Evolutionary conservation across 2,888 invertebrate genomes (phyloP).

Genomic region (Gasteruption jaculator): DNA sequence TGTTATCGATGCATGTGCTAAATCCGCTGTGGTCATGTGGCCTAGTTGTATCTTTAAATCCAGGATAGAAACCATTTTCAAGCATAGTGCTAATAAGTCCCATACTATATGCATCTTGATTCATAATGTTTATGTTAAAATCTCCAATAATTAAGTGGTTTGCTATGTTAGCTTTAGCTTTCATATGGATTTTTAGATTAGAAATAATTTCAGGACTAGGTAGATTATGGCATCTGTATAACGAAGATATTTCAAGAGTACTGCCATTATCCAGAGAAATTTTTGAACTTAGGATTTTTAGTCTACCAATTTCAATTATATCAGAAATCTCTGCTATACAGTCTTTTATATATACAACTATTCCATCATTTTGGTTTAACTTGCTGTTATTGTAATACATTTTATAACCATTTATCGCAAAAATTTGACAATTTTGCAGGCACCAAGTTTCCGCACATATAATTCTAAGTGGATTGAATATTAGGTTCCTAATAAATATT

Average conservation of each 20-base stretch:
- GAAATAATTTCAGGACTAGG: background rate
- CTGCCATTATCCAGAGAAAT: background rate
- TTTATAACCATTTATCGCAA: conserved; percentile 2
- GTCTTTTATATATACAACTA: conserved; percentile 4
- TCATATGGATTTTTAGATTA: conserved; percentile 5
- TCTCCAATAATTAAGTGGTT: conserved; percentile 4
- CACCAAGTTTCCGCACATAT: conserved; percentile 10
- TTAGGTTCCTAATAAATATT: conserved; percentile 5
- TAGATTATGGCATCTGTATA: conserved; percentile 9
- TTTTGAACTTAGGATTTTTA: background rate
- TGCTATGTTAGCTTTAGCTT: background rate
- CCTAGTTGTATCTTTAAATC: no score
- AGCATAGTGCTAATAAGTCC: no score
- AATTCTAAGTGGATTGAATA: conserved; percentile 1
- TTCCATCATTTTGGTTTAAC: conserved; percentile 9
- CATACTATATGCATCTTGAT: no score
- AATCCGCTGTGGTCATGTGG: no score
- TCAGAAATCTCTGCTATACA: background rate
- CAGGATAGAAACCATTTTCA: no score
- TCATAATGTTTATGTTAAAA: conserved; percentile 9
- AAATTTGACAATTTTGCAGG: background rate
- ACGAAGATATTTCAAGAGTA: background rate
- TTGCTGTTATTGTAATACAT: conserved; percentile 10
- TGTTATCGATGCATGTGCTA: no score
- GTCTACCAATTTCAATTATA: background rate